These are phyloP conservation scores for Syngnathus typhle DNA, from an alignment of 2,113 vertebrate genomes.

Conservation along the genomic window DNA sequence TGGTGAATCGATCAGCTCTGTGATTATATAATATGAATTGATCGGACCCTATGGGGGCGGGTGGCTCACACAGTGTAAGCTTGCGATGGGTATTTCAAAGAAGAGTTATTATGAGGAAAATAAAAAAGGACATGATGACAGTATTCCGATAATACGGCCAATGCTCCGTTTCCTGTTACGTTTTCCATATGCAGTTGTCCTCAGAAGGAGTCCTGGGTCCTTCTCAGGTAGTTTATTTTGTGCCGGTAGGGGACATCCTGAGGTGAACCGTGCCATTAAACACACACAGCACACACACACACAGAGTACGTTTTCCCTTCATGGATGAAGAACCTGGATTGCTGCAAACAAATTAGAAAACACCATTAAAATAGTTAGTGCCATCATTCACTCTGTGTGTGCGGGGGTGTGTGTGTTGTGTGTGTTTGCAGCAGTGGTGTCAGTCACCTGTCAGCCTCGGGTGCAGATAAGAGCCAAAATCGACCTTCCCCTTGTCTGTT, in stretches of 20 bases:
- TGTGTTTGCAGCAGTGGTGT: slow-evolving; percentile 25
- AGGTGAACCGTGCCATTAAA: background rate
- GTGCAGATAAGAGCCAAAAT: slow-evolving; percentile 39
- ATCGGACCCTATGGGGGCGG: background rate
- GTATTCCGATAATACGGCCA: slow-evolving; percentile 33
- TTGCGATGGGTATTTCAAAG: no score
- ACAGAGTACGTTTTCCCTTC: background rate
- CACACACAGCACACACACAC: background rate
- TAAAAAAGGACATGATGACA: slow-evolving; percentile 19
- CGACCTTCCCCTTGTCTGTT: slow-evolving; percentile 20
- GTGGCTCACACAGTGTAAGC: background rate
- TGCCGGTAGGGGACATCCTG: slow-evolving; percentile 11
- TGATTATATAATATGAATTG: background rate
- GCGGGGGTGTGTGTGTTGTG: background rate
- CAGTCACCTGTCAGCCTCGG: slow-evolving; percentile 41
- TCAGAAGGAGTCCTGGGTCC: no score
- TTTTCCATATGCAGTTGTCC: no score
- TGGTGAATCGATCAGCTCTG: slow-evolving; percentile 27
- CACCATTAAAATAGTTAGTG: slow-evolving; percentile 25
- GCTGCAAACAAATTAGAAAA: slow-evolving; percentile 20
- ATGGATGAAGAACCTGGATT: background rate
- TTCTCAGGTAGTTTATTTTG: slow-evolving; percentile 4
- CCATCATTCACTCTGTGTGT: slow-evolving; percentile 5
- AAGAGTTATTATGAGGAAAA: no score
- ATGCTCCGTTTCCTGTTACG: slow-evolving; percentile 25